These are phyloP conservation scores for Nomada goodeniana DNA, from an alignment of 2,888 invertebrate species.

Conservation along the genomic window DNA sequence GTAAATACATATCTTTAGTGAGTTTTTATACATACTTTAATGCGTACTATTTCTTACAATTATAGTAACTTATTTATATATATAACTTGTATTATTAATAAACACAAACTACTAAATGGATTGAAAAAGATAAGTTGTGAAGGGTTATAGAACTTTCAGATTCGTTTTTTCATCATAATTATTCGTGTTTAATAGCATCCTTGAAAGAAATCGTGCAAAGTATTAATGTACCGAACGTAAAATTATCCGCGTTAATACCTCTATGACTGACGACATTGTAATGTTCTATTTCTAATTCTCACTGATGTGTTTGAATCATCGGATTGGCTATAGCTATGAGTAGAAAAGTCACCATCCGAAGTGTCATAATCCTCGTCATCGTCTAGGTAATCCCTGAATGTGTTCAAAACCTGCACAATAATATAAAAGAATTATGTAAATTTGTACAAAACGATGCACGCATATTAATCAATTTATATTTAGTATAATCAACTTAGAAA, in stretches of 20 bases:
- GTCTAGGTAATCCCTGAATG: constrained; percentile 37
- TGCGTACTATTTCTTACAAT: constrained; percentile 22
- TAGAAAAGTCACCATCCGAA: constrained; percentile 53
- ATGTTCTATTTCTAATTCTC: constrained; percentile 40
- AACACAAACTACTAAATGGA: constrained; percentile 22
- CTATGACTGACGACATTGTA: constrained; percentile 71
- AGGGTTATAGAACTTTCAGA: constrained; percentile 6
- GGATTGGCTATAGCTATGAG: constrained; percentile 42
- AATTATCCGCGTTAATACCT: constrained; percentile 26
- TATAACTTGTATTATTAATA: constrained; percentile 19
- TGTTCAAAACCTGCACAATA: constrained; percentile 21
- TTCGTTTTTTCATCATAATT: constrained; percentile 30
- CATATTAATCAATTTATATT: neutral
- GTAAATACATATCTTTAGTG: constrained; percentile 36
- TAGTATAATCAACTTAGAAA: neutral
- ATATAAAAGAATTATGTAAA: constrained; percentile 16
- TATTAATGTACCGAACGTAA: constrained; percentile 22
- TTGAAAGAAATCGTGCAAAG: constrained; percentile 18
- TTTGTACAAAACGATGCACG: neutral
- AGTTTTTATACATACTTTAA: constrained; percentile 48
- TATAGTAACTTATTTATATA: constrained; percentile 23
- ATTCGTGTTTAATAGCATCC: constrained; percentile 16
- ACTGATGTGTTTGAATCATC: constrained; percentile 3
- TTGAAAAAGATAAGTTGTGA: constrained; percentile 31
- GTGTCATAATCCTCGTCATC: constrained; percentile 49